Evolutionary conservation across 2,113 vertebrate species (phyloP).

Genomic region (Garra rufa): DNA sequence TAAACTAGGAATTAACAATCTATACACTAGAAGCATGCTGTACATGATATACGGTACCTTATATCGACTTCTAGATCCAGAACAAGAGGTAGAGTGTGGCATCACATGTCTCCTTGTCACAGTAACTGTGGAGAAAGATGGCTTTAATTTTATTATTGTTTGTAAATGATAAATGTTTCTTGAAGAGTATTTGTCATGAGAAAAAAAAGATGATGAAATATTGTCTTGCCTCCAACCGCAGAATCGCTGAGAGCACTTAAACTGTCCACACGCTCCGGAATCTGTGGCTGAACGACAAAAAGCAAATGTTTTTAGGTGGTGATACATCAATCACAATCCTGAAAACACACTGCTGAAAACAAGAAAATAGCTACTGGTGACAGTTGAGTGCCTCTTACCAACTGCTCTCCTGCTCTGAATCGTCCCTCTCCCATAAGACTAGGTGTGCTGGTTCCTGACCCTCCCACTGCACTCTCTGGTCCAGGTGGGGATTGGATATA

Average conservation of each 20-base stretch:
- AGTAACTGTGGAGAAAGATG: slow-evolving; percentile 62
- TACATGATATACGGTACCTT: slow-evolving; percentile 75
- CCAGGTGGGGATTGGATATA: slow-evolving; percentile 79
- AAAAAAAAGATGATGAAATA: neutral
- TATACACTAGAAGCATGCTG: neutral
- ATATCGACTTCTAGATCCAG: slow-evolving; percentile 75
- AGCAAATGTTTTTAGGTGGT: neutral
- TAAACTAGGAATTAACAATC: neutral
- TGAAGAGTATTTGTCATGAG: neutral
- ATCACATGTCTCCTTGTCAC: slow-evolving; percentile 69
- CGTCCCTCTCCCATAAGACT: slow-evolving; percentile 62
- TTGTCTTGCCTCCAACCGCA: slow-evolving; percentile 73
- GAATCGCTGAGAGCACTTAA: slow-evolving; percentile 79
- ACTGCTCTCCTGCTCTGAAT: slow-evolving; percentile 75
- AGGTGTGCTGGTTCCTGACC: slow-evolving; percentile 65
- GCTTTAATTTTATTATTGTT: neutral
- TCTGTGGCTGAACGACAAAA: slow-evolving; percentile 73
- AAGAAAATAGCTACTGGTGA: neutral
- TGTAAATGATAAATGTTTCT: neutral
- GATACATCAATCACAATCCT: neutral
- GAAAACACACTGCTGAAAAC: neutral
- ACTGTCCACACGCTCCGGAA: slow-evolving; percentile 81
- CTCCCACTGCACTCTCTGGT: slow-evolving; percentile 73
- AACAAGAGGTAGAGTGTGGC: slow-evolving; percentile 78
- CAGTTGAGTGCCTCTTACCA: slow-evolving; percentile 61